Evolutionary conservation across 2,113 vertebrate genomes (phyloP).

Genomic region (Percopsis transmontana): DNA sequence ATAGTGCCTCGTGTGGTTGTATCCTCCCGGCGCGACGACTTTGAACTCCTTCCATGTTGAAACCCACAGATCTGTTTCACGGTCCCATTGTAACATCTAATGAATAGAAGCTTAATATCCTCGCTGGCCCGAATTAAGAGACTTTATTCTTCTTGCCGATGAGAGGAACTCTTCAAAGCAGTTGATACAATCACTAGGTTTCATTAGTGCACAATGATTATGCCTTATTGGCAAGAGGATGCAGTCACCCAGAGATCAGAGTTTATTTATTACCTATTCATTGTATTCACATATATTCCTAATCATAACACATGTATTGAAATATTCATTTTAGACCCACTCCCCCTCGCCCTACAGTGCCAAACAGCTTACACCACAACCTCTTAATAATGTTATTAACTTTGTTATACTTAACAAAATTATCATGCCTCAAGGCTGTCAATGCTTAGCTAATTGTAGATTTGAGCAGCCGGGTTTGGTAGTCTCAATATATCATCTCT

Average conservation of each 20-base stretch:
- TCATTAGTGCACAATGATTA: conserved; percentile 58
- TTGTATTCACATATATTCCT: conserved; percentile 40
- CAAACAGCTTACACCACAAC: conserved; percentile 42
- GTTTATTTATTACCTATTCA: conserved; percentile 50
- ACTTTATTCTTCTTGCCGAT: conserved; percentile 31
- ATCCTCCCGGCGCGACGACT: conserved; percentile 64
- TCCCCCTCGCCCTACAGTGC: conserved; percentile 34
- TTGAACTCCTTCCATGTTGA: conserved; percentile 66
- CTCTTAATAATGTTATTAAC: conserved; percentile 55
- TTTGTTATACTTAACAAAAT: conserved; percentile 10
- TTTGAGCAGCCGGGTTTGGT: neutral
- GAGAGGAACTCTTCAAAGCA: conserved; percentile 51
- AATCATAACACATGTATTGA: conserved; percentile 56
- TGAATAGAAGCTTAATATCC: conserved; percentile 57
- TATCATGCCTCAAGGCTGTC: conserved; percentile 29
- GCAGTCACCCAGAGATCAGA: conserved; percentile 34
- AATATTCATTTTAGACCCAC: conserved; percentile 42
- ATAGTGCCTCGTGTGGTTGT: conserved; percentile 28
- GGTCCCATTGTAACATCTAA: conserved; percentile 61
- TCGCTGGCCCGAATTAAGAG: conserved; percentile 48
- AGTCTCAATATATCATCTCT: too few species aligned
- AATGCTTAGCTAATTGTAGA: conserved; percentile 36
- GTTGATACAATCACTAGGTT: conserved; percentile 43
- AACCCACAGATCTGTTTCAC: conserved; percentile 64
- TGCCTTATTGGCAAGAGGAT: conserved; percentile 39